Evolutionary conservation across 64 coral and sea anemone species (phyloP), one percentile per base, ranked within the genome.

Genomic region (Pocillopora damicornis): DNA sequence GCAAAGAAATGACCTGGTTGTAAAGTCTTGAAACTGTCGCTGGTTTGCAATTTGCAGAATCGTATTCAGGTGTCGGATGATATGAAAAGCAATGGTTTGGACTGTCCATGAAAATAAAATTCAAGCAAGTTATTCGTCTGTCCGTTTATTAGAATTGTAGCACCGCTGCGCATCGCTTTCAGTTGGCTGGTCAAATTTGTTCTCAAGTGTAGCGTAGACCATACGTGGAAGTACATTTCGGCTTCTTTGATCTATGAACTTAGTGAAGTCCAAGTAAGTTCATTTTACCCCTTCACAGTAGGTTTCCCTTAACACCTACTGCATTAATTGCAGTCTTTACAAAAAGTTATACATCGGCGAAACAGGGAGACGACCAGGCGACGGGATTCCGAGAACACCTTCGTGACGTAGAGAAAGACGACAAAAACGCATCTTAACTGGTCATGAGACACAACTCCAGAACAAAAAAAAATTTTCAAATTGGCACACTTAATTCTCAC

Each of bases 1-100:
- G 62, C 35, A 67, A 82, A 82, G 62, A 82, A 82, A 82, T 82
- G 80, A 68, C 80, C 61, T 64, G 62, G 62, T 64, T 64, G 62
- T 0, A 63, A 30, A n/a, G n/a, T n/a, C 58, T 81, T 63, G 79
- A 81, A 81, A 81, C 25, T 17, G 23, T 64, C 5, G 79, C 75
- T 77, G 16, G 38, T 77, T 77, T 77, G 75, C 45, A 58, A 59
- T 77, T 77, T 77, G 75, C 75, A 77, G 60, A 81, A 81, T 30
- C 34, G 60, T 34, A 63, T 35, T 81, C 60, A 17, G 59, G 79
- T 63, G 25, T 62, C 26, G 59, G 79, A 37, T 63, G 79, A 81
- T 61, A 79, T 75, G 74, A 36, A 75, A 75, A 77, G 37, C 75
- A 18, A 77, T 77, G 75, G 75, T 77, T 56, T 77, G 16, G 60